A percentile compares a stretch with the other conserved stretches of the same genome.
These are phyloP conservation scores for Lumbricus terrestris DNA, from an alignment of 2,888 invertebrate genomes.

Conservation along the genomic window DNA sequence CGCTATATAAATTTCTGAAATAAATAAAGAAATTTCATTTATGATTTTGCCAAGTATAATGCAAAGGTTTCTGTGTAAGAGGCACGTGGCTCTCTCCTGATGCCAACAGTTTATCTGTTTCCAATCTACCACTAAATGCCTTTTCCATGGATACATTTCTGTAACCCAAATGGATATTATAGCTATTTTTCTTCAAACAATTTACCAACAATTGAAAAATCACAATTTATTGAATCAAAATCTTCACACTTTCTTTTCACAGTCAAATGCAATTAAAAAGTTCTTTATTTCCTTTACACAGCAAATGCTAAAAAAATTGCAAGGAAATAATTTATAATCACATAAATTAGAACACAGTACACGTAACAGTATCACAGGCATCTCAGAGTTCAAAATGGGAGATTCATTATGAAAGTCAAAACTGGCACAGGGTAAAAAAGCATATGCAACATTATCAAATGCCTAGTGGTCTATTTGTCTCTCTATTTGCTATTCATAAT, in stretches of 20 bases:
- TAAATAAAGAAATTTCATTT: too few species aligned
- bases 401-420: neutral
- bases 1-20: too few species aligned
- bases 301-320: neutral
- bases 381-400: neutral
- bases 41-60: too few species aligned
- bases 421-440: neutral
- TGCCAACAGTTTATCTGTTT: too few species aligned
- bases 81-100: too few species aligned
- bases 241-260: too few species aligned
- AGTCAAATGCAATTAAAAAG: too few species aligned
- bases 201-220: neutral
- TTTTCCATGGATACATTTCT: too few species aligned
- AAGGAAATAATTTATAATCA: neutral
- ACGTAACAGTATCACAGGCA: neutral
- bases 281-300: neutral
- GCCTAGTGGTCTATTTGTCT: too few species aligned
- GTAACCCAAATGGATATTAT: neutral
- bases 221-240: neutral
- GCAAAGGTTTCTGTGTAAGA: too few species aligned
- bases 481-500: too few species aligned
- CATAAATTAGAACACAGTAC: neutral
- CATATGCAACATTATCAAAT: neutral
- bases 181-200: neutral
- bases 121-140: too few species aligned